phyloP scores from a whole-genome alignment of 2,888 invertebrate species.

The Plutella xylostella region DNA sequence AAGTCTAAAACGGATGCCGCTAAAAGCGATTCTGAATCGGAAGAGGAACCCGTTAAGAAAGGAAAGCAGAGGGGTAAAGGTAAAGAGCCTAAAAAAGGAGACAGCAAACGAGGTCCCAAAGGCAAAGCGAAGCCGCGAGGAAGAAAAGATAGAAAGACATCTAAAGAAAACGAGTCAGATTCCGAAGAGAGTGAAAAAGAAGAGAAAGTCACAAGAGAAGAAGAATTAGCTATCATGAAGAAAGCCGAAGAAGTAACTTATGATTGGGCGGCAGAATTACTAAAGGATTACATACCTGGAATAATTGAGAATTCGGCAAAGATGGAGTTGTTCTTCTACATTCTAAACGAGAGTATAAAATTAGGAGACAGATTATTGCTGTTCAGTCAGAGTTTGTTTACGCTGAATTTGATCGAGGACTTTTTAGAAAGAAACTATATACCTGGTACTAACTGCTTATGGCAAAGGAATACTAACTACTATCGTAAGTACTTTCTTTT shows the following conservation, averaged over 20 bases:
- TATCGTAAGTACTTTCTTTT: slow-evolving; percentile 77
- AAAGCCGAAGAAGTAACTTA: slow-evolving; percentile 88
- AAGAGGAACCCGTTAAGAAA: slow-evolving; percentile 41
- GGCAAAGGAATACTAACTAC: slow-evolving; percentile 90
- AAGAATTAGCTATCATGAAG: slow-evolving; percentile 67
- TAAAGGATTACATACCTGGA: slow-evolving; percentile 90
- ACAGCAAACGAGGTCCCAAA: slow-evolving; percentile 39
- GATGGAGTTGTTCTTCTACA: slow-evolving; percentile 92
- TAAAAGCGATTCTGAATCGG: slow-evolving; percentile 44
- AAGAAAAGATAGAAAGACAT: slow-evolving; percentile 54
- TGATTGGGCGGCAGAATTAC: slow-evolving; percentile 87
- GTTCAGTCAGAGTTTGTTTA: slow-evolving; percentile 96
- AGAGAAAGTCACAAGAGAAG: slow-evolving; percentile 70
- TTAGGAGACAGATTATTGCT: slow-evolving; percentile 92
- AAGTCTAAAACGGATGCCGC: slow-evolving; percentile 27
- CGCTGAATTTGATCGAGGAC: slow-evolving; percentile 94
- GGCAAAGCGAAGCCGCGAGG: slow-evolving; percentile 52
- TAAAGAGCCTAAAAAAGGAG: slow-evolving; percentile 41
- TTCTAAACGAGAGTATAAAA: slow-evolving; percentile 88
- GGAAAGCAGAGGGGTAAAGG: slow-evolving; percentile 36
- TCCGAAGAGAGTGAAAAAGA: slow-evolving; percentile 67
- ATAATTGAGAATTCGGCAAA: slow-evolving; percentile 93
- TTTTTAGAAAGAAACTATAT: slow-evolving; percentile 82
- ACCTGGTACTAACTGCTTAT: slow-evolving; percentile 77
- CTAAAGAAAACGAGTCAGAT: slow-evolving; percentile 67